Base-by-base conservation (phyloP, 2,113 vertebrate genomes). In the Aptenodytes patagonicus region DNA sequence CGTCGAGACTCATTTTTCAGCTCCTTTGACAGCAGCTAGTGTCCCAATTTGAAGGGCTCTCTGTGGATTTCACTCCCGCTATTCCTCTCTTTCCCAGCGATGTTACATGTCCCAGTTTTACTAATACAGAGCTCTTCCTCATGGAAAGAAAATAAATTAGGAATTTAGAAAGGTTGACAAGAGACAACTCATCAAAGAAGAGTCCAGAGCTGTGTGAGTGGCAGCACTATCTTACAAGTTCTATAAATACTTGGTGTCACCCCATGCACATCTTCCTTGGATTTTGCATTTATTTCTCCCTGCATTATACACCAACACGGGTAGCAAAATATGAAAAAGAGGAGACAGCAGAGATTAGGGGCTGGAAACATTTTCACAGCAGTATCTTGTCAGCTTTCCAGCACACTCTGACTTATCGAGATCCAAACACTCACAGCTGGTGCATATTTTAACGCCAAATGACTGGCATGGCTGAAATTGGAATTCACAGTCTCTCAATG, bases 401-500 rank as follows among this genome's bases (percentile, higher is more conserved):
- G 92, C 73, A 95, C 85, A 65, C 77, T 90, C 96, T 97, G 96
- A 97, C 97, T 98, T 98, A 97, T 96, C 94, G 72, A 95, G 96
- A 98, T 97, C 96, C 96, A 98, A 97, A 98, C 87, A 95, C 85
- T 97, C 96, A 96, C 96, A 98, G 97, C 98, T 98, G 97, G 96
- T 97, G 89, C 94, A 95, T 95, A 93, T 97, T 98, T 98, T 96
- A 96, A 96, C 97, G 96, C 97, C 98, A 98, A 97, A 96, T 95
- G 94, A 95, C 95, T 97, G 95, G 92, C 82, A 90, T 94, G 94
- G 94, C 90, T 97, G 93, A 97, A 98, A 97, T 91, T 97, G 96
- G 91, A 98, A 98, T 94, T 95, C 88, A 90, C 55, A 93, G 92
- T 70, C 60, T 94, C 78, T 97, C 85, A 54, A 34, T 71, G 54